Percentiles rank a stretch among this genome's conserved stretches.
Conservation (phyloP, 1,140 invertebrate species). For the Drosophila neocordata region DNA sequence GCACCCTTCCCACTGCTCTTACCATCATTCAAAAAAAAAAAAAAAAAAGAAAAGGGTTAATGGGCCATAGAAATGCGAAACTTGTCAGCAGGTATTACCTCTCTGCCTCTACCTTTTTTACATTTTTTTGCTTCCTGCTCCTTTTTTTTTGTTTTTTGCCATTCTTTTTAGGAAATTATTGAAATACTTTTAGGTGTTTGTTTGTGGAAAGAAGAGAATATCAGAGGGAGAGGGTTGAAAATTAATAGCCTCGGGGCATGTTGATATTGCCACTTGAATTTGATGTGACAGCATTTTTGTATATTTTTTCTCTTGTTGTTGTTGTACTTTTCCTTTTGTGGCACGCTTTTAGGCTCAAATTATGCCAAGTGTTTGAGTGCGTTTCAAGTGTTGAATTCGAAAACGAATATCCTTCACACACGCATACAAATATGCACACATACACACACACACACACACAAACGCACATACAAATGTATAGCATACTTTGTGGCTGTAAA, state of each 20-base stretch:
- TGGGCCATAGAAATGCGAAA: constrained; percentile 73
- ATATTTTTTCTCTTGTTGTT: not conserved
- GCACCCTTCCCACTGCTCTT: not conserved
- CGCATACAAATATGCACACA: constrained; percentile 15
- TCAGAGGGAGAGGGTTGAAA: constrained; percentile 28
- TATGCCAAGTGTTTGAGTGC: constrained; percentile 74
- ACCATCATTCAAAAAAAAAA: not conserved
- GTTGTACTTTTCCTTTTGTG: constrained; percentile 56
- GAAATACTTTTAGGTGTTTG: constrained; percentile 69
- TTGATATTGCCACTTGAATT: constrained; percentile 73
- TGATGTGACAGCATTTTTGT: constrained; percentile 75
- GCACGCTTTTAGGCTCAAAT: constrained; percentile 69
- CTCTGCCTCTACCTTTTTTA: not conserved
- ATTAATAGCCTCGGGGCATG: constrained; percentile 49
- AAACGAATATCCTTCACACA: constrained; percentile 46
- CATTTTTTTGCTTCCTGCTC: no score
- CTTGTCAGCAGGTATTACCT: constrained; percentile 70
- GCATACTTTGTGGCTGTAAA: constrained; percentile 29
- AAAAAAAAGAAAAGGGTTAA: constrained; percentile 66
- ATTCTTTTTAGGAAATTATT: constrained; percentile 56
- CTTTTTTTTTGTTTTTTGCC: not conserved
- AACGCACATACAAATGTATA: not conserved
- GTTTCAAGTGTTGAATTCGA: constrained; percentile 60
- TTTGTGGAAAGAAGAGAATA: constrained; percentile 18
- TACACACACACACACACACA: not conserved